Base-by-base conservation (phyloP, 1,140 invertebrate genomes). In the Penaeus vannamei region DNA sequence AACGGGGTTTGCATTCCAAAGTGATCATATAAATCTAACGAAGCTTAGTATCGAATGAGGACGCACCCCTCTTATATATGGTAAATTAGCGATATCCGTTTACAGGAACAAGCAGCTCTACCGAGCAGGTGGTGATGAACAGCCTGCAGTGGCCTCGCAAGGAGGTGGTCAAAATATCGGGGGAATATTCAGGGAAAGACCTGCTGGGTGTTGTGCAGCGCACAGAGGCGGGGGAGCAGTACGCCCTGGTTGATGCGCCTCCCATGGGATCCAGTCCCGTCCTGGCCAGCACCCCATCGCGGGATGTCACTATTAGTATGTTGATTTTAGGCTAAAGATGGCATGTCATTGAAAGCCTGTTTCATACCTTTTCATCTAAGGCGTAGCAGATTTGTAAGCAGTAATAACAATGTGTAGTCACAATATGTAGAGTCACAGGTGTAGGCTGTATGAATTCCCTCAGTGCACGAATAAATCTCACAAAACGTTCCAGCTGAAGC, bases 141-240 rank as follows among this genome's bases (percentile, higher is more conserved):
- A 80, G 83, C 36, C 88, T 90, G n/a, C 88, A 85, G 59, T 90
- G 88, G 88, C 59, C 83, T 22, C 83, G 88, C 12, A 36, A 77
- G 59, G 88, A 90, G 46, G 88, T 90, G 7, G 88, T 90, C 14
- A 84, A 86, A 29, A 17, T 86, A 32, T 20, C 66, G 22, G 82
- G 23, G n/a, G 26, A 32, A 53, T 53, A 53, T 53, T 53, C 53
- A 10, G 8, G 12, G 79, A n/a, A 19, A 23, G 22, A 7, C 59
- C 85, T 36, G 77, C 20, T 3, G 53, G 82, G 36, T 1, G n/a
- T n/a, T 19, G 17, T 17, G 36, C 23, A 32, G 53, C 61, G 17
- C 32, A 66, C 17, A 29, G 32, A 22, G n/a, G 76, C 62, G 32
- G 64, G 53, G 12, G 72, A 32, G 61, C 76, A 77, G 20, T 86